These are phyloP conservation scores for Furcula furcula DNA, from an alignment of 2,888 invertebrate genomes.

Conservation along the genomic window DNA sequence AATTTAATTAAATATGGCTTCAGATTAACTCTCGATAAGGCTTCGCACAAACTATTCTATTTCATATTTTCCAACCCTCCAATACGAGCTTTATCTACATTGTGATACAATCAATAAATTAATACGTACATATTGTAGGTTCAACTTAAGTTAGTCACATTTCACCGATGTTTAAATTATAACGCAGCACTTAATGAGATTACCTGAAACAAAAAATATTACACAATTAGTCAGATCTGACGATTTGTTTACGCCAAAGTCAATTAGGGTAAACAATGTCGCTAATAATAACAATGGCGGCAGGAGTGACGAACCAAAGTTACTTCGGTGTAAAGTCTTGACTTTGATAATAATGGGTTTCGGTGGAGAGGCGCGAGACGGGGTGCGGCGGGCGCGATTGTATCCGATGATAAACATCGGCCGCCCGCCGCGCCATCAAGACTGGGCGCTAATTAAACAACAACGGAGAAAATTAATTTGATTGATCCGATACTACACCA, in stretches of 20 bases:
- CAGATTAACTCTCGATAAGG: constrained; percentile 73
- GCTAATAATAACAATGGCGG: constrained; percentile 70
- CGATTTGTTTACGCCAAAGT: constrained; percentile 67
- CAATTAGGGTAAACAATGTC: constrained; percentile 71
- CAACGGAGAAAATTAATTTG: constrained; percentile 80
- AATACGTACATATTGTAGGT: constrained; percentile 19
- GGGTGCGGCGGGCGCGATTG: constrained; percentile 59
- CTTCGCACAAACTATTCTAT: constrained; percentile 73
- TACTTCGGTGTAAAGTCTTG: constrained; percentile 72
- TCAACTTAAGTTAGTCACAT: constrained; percentile 12
- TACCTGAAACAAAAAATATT: constrained; percentile 76
- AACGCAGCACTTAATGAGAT: constrained; percentile 40
- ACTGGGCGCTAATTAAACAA: constrained; percentile 79
- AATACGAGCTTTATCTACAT: constrained; percentile 27
- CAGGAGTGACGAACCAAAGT: constrained; percentile 77
- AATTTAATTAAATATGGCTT: constrained; percentile 81
- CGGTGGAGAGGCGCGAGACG: constrained; percentile 50
- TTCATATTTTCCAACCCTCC: constrained; percentile 64
- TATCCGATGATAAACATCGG: constrained; percentile 79
- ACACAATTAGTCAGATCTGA: constrained; percentile 59
- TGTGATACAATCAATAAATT: constrained; percentile 12
- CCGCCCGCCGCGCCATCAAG: constrained; percentile 74
- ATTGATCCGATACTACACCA: constrained; percentile 76
- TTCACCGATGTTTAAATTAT: constrained; percentile 27
- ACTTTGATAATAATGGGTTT: constrained; percentile 78